A percentile compares a stretch with the other conserved stretches of the same genome.
Evolutionary conservation across 2,797 vertebrate species (phyloP).

Genomic region (Chelonia mydas): DNA sequence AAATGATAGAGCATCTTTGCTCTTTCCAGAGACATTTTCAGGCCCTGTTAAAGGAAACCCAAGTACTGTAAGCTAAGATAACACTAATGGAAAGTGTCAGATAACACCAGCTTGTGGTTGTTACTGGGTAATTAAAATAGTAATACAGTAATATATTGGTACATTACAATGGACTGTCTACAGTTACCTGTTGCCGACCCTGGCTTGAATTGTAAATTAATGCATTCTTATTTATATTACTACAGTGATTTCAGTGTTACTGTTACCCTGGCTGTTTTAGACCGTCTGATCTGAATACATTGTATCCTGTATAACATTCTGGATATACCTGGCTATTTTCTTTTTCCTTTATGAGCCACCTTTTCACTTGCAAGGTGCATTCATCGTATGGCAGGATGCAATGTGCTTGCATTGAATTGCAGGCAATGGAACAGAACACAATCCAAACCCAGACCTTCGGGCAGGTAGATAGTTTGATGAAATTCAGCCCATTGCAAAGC

Average conservation of each 20-base stretch:
- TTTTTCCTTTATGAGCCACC: slow-evolving; percentile 38
- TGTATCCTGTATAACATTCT: rapidly evolving
- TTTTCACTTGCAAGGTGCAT: slow-evolving; percentile 22
- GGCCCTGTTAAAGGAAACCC: not conserved
- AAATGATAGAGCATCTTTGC: not conserved
- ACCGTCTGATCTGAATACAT: rapidly evolving
- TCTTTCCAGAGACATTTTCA: not conserved
- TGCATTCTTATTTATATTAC: not conserved
- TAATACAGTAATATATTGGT: not conserved
- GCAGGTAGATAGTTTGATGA: not conserved
- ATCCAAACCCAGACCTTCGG: not conserved
- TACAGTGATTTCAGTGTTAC: not conserved
- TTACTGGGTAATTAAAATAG: not conserved
- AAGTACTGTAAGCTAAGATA: not conserved
- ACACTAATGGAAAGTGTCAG: not conserved
- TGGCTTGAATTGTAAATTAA: not conserved
- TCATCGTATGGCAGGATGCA: slow-evolving; percentile 15
- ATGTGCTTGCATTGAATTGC: not conserved
- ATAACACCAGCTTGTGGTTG: rapidly evolving
- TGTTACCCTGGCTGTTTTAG: not conserved
- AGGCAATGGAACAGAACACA: not conserved
- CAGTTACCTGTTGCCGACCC: not conserved
- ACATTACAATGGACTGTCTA: not conserved
- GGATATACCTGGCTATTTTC: rapidly evolving
- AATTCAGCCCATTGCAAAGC: not conserved